Evolutionary conservation across 2,113 vertebrate species (phyloP), one percentile per base, ranked within the genome.

Genomic region (Brienomyrus brachyistius): DNA sequence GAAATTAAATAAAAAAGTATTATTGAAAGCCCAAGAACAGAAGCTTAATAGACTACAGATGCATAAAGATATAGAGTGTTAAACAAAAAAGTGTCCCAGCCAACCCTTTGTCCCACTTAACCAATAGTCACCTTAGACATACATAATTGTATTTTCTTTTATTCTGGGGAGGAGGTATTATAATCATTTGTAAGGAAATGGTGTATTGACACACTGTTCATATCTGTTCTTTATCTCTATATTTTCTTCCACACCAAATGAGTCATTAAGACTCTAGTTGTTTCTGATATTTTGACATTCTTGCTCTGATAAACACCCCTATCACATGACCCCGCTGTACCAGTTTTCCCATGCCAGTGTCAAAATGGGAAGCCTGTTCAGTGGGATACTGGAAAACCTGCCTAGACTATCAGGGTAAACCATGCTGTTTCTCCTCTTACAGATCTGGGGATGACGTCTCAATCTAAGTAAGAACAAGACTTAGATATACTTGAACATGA

Each of bases 371-470:
- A 19, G 31, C 74, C 15, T 43, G 35, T 19, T 19, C 74, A n/a
- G 15, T 27, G 43, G 17, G 15, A 84, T 43, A 8, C 19, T 84
- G 5, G 48, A 48, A 15, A 48, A n/a, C 51, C 43, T 89, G 77
- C 15, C 35, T 6, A 5, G 52, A 17, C 8, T 17, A 15, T 21
- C 15, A 87, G 0, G 23, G 43, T 45, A 27, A 59, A 80, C 74
- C 52, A 3, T 86, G n/a, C 62, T 0, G 77, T 92, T 92, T 84
- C 89, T 90, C 91, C 90, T 91, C 91, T 90, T 89, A 84, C 95
- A 99, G 98, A 98, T 96, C 96, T 99, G 94, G 96, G 96, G 90
- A 97, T 92, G 91, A 96, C 96, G 90, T 95, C 86, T 91, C 96
- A 94, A 94, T 97, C 97, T 94, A 97, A 96, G 97, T 98, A 96